Evolutionary conservation across 2,797 vertebrate genomes (phyloP), one percentile per base, ranked within the genome.

Genomic region (Hafferia zeledoni): DNA sequence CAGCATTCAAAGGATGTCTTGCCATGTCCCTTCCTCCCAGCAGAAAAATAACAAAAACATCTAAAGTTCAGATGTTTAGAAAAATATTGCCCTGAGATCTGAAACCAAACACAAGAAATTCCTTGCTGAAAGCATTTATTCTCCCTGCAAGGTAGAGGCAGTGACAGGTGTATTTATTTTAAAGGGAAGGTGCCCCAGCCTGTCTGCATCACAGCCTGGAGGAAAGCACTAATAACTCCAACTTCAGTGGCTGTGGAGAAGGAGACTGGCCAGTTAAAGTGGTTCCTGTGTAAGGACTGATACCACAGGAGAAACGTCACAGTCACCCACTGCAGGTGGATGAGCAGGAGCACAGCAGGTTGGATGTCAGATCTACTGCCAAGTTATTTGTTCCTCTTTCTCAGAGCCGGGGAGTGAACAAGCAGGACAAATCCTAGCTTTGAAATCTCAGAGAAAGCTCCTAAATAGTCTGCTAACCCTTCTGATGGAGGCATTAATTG

Each of bases 161-260:
- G 15, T 90, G 85, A 93, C 70, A 95, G 70, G n/a, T 84, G 49
- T 86, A 46, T 93, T 92, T 92, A 67, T 84, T 92, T 87, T 80
- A 93, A 89, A 92, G 41, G 9, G 37, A 84, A 88, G 82, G 55
- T 94, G 69, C 55, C 52, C 60, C 52, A 78, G 50, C 50, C 70
- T 79, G 18, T 55, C 47, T 80, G 68, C 41, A 53, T 30, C 59
- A 65, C 55, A 83, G 69, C 57, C 64, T 74, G 60, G 60, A 71
- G 83, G 35, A 87, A 91, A 89, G 83, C 57, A 47, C 46, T 44
- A 27, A 8, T 60, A 84, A n/a, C 31, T 89, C 35, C 35, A n/a
- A 4, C 15, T 50, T 49, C n/a, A 52, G 57, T 47, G 53, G 55
- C 65, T 46, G 37, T 55, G 59, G 23, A 64, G 35, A 69, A 50